Base-by-base conservation (phyloP, 2,888 invertebrate species). In the Mythimna lalbum region DNA sequence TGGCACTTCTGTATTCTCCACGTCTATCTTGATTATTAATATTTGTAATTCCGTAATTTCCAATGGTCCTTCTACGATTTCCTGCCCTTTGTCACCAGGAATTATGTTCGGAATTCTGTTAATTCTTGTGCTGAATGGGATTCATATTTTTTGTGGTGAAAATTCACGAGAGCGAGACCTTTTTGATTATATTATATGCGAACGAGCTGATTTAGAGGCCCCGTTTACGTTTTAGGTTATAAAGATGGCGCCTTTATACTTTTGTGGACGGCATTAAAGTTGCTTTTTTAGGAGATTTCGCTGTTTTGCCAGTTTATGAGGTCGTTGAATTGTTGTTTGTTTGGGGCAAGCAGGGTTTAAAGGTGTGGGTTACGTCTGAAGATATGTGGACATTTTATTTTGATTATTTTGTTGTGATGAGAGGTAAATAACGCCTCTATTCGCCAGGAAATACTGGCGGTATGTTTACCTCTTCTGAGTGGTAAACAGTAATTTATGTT, bases 111-210 rank as follows among this genome's bases (percentile, higher is more conserved):
- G 81, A 85, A 85, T 86, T 88, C 75, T 74, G 84, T 85, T 85
- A 86, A 88, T 87, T 87, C 82, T 84, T 83, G 63, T 78, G 81
- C 80, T 76, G 79, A 86, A 88, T 86, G 78, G 79, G 85, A 83
- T 85, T 86, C 81, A 80, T 87, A 85, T 87, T 85, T 82, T 78
- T 80, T 73, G 79, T 76, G 76, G 67, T 69, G 73, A 76, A 81
- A 82, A 84, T 78, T 81, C 84, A 74, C 69, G 74, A 80, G 73
- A 66, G 74, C 55, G 77, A 49, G 64, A 63, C 69, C 72, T 77
- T 83, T 85, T 81, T 78, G 83, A 78, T 77, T 71, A 69, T 86
- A 86, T 82, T 80, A 75, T 82, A 80, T 76, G 84, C 78, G 73
- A 76, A 80, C 69, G 63, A 69, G 67, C 84, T 81, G 80, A 87